Conservation (phyloP, 2,888 invertebrate species). For the Fabriciana adippe region DNA sequence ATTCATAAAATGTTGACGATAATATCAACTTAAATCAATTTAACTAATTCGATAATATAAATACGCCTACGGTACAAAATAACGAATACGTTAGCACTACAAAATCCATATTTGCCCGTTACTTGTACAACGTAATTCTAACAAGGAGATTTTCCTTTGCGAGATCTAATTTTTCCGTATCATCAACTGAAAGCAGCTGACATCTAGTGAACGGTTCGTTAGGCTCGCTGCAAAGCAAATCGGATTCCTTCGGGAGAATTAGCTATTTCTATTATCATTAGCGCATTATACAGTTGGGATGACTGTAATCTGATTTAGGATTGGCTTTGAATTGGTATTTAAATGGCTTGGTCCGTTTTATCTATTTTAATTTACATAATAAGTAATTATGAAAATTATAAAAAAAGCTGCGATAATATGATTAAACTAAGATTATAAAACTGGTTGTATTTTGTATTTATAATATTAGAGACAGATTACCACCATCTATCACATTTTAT, state of each 20-base stretch:
- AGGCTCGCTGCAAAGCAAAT: constrained; percentile 55
- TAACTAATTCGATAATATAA: not conserved
- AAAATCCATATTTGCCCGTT: constrained; percentile 30
- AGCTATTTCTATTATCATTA: constrained; percentile 48
- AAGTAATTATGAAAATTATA: too few species aligned
- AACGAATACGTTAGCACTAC: constrained; percentile 5
- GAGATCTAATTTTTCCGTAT: constrained; percentile 58
- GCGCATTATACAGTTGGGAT: not conserved
- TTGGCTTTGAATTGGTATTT: too few species aligned
- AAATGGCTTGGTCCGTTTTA: too few species aligned
- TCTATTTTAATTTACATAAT: too few species aligned
- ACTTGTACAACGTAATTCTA: constrained; percentile 32
- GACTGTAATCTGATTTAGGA: constrained; percentile 17
- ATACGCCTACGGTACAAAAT: not conserved
- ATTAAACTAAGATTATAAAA: too few species aligned
- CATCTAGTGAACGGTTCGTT: constrained; percentile 63
- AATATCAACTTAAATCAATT: not conserved
- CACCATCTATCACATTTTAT: too few species aligned
- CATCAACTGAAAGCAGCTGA: constrained; percentile 62
- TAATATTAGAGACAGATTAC: too few species aligned
- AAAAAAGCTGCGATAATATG: too few species aligned
- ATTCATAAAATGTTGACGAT: not conserved
- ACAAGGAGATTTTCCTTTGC: constrained; percentile 44
- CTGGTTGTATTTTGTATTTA: too few species aligned
- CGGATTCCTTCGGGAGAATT: constrained; percentile 69